A percentile compares a stretch with the other conserved stretches of the same genome.
Conservation (phyloP, 1,140 invertebrate species). For the Tetramorium alpestre region DNA sequence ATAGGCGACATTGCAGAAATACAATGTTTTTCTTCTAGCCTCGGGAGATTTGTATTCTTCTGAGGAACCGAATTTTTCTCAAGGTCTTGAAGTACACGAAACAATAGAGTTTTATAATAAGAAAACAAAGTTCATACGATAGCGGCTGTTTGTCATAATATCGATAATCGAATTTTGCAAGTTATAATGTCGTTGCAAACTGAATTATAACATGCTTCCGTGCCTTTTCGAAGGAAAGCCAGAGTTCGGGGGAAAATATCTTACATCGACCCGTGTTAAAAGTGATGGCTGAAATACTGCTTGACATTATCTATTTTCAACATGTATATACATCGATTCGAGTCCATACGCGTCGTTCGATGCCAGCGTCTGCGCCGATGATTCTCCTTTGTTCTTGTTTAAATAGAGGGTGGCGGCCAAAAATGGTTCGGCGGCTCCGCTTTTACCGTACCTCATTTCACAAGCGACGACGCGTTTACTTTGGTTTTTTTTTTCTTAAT, state of each 20-base stretch:
- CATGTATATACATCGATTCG: not conserved
- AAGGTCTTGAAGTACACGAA: not conserved
- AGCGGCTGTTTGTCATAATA: not conserved
- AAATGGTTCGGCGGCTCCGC: not conserved
- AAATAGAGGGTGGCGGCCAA: slow-evolving; percentile 36
- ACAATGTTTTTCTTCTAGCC: not conserved
- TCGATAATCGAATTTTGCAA: slow-evolving; percentile 43
- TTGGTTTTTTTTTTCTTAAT: not conserved
- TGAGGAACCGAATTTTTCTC: not conserved
- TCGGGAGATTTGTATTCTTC: not conserved
- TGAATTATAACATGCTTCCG: not conserved
- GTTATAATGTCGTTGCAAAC: not conserved
- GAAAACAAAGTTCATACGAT: slow-evolving; percentile 6
- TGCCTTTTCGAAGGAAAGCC: not conserved
- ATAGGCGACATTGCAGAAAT: not conserved
- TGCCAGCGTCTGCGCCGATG: slow-evolving; percentile 10
- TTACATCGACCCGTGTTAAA: not conserved
- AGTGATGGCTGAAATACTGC: not conserved
- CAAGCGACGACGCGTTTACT: slow-evolving; percentile 16
- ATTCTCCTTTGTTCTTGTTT: slow-evolving; percentile 52
- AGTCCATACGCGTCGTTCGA: not conserved
- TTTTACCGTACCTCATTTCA: slow-evolving; percentile 50
- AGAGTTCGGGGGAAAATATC: not conserved
- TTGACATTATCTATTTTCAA: slow-evolving; percentile 41
- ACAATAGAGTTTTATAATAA: not conserved